Conservation (phyloP, 92 coral and sea anemone genomes). For the Phenganax subtilis region DNA sequence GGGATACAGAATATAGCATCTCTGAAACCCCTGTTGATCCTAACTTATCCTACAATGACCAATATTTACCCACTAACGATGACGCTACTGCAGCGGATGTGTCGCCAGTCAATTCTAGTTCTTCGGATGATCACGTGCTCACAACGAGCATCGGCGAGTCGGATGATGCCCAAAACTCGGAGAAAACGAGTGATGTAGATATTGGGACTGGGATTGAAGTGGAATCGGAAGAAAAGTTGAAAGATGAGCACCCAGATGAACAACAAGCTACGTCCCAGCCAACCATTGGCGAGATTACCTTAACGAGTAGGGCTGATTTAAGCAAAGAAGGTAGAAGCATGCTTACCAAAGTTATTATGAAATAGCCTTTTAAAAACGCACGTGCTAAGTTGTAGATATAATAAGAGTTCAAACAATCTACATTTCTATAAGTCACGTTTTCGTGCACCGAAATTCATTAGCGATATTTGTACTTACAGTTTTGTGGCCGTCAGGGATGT, state of each 20-base stretch:
- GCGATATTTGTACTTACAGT: constrained; percentile 7
- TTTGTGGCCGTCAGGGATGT: constrained; percentile 88
- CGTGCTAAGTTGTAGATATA: not conserved
- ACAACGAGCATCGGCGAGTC: not conserved
- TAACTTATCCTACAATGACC: constrained; percentile 6
- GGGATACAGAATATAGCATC: constrained; percentile 28
- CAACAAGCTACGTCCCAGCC: constrained; percentile 18
- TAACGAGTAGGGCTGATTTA: constrained; percentile 28
- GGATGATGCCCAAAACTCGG: not conserved
- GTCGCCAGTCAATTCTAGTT: not conserved
- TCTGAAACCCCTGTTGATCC: constrained; percentile 28
- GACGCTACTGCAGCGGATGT: not conserved
- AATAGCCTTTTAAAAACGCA: no score
- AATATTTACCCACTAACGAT: not conserved
- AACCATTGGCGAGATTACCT: not conserved
- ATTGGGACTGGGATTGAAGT: constrained; percentile 39
- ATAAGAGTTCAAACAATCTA: not conserved
- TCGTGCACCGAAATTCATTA: not conserved
- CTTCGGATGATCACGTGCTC: not conserved
- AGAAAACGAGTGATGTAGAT: not conserved
- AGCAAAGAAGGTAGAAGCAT: constrained; percentile 8
- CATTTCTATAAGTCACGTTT: not conserved
- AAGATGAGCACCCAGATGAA: constrained; percentile 8
- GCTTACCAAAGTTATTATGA: no score
- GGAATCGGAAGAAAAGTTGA: constrained; percentile 32